Conservation (phyloP, 2,888 invertebrate species). For the Stenotaenia linearis region DNA sequence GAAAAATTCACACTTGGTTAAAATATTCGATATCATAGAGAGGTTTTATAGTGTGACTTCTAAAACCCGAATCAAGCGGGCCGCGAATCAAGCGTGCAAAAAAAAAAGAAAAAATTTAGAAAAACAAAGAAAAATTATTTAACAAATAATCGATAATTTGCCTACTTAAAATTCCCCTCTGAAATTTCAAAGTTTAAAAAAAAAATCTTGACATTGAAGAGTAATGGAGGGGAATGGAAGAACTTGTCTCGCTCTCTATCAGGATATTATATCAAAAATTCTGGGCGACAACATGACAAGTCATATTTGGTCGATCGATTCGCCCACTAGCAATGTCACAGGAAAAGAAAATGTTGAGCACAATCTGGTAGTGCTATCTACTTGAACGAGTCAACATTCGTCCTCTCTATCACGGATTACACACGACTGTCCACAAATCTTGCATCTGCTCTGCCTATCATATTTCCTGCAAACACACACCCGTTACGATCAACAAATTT, state of each 20-base stretch:
- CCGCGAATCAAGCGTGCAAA: too few species aligned
- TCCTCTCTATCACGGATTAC: neutral
- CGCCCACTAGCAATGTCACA: neutral
- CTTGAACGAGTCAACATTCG: neutral
- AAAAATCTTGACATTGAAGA: neutral
- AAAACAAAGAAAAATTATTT: too few species aligned
- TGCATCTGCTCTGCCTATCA: neutral
- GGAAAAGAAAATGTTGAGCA: constrained; percentile 1
- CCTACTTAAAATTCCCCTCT: too few species aligned
- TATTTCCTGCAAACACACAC: neutral
- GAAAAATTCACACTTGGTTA: too few species aligned
- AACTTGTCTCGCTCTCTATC: neutral
- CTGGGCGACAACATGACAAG: neutral
- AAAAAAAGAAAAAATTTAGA: too few species aligned
- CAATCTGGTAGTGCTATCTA: neutral
- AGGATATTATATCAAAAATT: constrained; percentile 4
- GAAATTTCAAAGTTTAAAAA: neutral
- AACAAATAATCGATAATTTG: too few species aligned
- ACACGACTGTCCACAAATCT: neutral
- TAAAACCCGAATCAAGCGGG: too few species aligned
- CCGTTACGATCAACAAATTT: neutral
- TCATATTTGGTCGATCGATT: constrained; percentile 8
- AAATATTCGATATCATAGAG: too few species aligned
- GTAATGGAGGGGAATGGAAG: neutral
- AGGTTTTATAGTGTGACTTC: too few species aligned